Conservation (phyloP, 2,797 vertebrate genomes). For the Dromococcyx pavoninus region DNA sequence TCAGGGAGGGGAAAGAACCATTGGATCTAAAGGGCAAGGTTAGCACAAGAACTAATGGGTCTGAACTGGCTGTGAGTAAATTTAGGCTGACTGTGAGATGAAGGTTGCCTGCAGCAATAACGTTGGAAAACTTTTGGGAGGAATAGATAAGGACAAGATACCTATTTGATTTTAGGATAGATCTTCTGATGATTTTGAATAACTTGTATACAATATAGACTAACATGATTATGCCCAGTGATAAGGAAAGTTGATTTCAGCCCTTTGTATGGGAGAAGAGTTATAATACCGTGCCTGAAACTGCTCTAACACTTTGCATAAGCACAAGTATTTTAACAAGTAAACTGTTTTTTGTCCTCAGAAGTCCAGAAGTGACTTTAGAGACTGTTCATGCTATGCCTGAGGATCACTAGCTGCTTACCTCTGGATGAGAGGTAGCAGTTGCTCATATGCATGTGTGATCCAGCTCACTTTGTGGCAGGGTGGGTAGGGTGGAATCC, state of each 20-base stretch:
- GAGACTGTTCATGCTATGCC: not conserved
- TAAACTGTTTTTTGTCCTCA: not conserved
- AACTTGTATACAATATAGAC: not conserved
- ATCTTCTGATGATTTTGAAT: not conserved
- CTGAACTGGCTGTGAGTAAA: not conserved
- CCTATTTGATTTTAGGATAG: not conserved
- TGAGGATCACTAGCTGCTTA: not conserved
- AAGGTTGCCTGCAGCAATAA: not conserved
- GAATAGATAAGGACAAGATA: not conserved
- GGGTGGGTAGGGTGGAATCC: not conserved
- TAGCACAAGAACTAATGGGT: not conserved
- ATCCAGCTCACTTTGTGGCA: not conserved
- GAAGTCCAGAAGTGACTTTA: not conserved
- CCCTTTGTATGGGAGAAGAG: not conserved
- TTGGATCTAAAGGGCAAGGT: conserved; percentile 62
- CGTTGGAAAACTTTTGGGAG: not conserved
- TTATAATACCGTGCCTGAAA: not conserved
- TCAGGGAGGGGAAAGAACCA: conserved; percentile 5
- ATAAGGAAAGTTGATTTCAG: not conserved
- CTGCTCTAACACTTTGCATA: not conserved
- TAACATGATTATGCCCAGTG: not conserved
- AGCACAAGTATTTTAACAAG: not conserved
- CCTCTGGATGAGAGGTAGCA: not conserved
- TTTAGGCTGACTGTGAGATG: not conserved
- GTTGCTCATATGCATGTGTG: not conserved